These are phyloP conservation scores for Drosophila setifemur DNA, from an alignment of 1,140 invertebrate genomes.

Conservation along the genomic window DNA sequence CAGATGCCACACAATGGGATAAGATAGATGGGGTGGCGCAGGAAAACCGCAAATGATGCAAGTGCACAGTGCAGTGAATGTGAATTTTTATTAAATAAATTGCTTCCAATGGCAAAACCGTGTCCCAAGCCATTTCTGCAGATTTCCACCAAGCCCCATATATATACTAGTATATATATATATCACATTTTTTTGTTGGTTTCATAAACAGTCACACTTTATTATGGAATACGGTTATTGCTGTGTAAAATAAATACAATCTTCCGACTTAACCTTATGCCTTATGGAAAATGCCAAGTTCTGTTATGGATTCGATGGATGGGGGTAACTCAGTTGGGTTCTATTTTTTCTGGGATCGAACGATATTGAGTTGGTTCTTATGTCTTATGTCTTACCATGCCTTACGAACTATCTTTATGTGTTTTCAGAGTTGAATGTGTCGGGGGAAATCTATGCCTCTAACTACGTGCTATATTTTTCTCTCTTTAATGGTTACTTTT, in stretches of 20 bases:
- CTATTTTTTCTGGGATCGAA: no score
- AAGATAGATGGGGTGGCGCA: slow-evolving; percentile 24
- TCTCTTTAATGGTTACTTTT: slow-evolving; percentile 7
- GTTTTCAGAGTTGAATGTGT: slow-evolving; percentile 30
- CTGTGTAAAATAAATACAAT: slow-evolving; percentile 59
- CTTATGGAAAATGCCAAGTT: slow-evolving; percentile 46
- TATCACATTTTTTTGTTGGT: slow-evolving; percentile 27
- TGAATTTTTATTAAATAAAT: slow-evolving; percentile 73
- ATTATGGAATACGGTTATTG: slow-evolving; percentile 61
- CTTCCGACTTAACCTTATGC: slow-evolving; percentile 25
- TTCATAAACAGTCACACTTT: slow-evolving; percentile 70
- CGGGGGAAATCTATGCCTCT: slow-evolving; percentile 63
- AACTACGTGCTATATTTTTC: slow-evolving; percentile 64
- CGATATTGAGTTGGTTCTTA: slow-evolving; percentile 6
- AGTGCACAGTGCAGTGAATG: slow-evolving; percentile 35
- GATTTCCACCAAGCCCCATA: slow-evolving; percentile 9
- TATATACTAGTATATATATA: not conserved
- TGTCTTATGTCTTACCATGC: slow-evolving; percentile 22
- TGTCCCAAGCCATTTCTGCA: slow-evolving; percentile 17
- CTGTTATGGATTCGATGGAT: slow-evolving; percentile 22
- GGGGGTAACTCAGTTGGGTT: slow-evolving; percentile 11
- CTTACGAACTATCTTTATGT: slow-evolving; percentile 26
- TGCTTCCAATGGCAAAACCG: slow-evolving; percentile 22
- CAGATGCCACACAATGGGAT: slow-evolving; percentile 60
- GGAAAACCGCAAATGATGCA: slow-evolving; percentile 68